Evolutionary conservation across 2,113 vertebrate genomes (phyloP).

Genomic region (Catharus minimus): DNA sequence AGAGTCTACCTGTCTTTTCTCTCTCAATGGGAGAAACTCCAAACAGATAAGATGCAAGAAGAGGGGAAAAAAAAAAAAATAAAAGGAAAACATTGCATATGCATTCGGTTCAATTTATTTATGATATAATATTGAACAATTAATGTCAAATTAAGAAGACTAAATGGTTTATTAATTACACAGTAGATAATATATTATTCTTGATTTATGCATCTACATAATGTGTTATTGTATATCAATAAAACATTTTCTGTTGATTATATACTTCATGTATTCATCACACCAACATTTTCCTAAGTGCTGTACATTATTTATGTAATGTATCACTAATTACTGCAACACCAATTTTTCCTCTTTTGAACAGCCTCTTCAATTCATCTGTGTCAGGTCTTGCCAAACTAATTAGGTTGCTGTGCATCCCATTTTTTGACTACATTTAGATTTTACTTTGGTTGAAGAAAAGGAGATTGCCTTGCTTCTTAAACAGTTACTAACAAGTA

Average conservation of each 20-base stretch:
- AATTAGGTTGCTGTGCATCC: neutral
- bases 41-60: neutral
- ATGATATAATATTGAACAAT: neutral
- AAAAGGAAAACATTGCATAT: neutral
- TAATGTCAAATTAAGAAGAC: conserved; percentile 33
- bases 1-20: neutral
- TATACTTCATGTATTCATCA: conserved; percentile 42
- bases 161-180: conserved; percentile 45
- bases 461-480: neutral
- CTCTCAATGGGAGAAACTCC: neutral
- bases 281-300: conserved; percentile 42
- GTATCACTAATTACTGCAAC: conserved; percentile 21
- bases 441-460: neutral
- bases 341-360: neutral
- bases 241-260: conserved; percentile 57
- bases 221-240: conserved; percentile 28
- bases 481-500: neutral
- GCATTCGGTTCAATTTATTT: conserved; percentile 27
- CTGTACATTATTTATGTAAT: conserved; percentile 58
- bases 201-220: conserved; percentile 16
- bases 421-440: neutral
- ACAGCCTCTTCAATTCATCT: conserved; percentile 19
- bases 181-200: neutral
- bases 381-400: conserved; percentile 20
- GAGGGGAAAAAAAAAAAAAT: neutral